A percentile compares a stretch with the other conserved stretches of the same genome.
phyloP scores from a whole-genome alignment of 1,140 invertebrate species.

The Diachasmimorpha longicaudata region DNA sequence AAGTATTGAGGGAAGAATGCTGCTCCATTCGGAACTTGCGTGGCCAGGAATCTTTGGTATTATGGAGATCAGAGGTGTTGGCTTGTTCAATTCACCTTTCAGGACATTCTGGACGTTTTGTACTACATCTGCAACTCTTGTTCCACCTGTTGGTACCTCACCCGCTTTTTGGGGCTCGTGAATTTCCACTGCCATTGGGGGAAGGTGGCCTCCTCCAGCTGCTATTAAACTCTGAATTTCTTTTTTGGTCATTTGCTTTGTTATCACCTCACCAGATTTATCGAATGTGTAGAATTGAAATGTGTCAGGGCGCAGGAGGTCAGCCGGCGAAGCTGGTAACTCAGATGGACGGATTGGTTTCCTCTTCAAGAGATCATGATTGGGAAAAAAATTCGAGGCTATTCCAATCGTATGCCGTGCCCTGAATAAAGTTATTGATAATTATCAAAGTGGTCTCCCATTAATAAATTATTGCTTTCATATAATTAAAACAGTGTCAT shows the following conservation, averaged over 20 bases:
- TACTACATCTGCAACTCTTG: conserved; percentile 75
- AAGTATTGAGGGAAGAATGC: conserved; percentile 78
- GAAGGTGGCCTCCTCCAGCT: conserved; percentile 67
- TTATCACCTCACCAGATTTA: conserved; percentile 79
- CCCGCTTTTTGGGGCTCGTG: conserved; percentile 48
- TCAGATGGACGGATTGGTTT: conserved; percentile 33
- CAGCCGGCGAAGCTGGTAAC: conserved; percentile 72
- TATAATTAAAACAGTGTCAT: no score
- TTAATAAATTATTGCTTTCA: no score
- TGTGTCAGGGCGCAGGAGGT: conserved; percentile 76
- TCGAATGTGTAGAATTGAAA: conserved; percentile 87
- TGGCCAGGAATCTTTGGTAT: conserved; percentile 72
- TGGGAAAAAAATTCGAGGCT: background rate
- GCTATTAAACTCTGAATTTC: conserved; percentile 85
- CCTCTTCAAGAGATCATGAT: background rate
- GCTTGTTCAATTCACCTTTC: conserved; percentile 76
- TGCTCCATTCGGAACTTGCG: conserved; percentile 70
- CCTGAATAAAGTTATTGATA: background rate
- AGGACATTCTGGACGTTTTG: conserved; percentile 82
- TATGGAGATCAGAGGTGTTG: conserved; percentile 60
- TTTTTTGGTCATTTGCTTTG: conserved; percentile 80
- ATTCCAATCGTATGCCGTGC: background rate
- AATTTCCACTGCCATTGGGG: conserved; percentile 39
- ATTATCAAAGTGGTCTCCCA: no score
- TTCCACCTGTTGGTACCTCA: conserved; percentile 42